phyloP scores from a whole-genome alignment of 35 echinoderm and acorn worm species.

The Lytechinus variegatus region DNA sequence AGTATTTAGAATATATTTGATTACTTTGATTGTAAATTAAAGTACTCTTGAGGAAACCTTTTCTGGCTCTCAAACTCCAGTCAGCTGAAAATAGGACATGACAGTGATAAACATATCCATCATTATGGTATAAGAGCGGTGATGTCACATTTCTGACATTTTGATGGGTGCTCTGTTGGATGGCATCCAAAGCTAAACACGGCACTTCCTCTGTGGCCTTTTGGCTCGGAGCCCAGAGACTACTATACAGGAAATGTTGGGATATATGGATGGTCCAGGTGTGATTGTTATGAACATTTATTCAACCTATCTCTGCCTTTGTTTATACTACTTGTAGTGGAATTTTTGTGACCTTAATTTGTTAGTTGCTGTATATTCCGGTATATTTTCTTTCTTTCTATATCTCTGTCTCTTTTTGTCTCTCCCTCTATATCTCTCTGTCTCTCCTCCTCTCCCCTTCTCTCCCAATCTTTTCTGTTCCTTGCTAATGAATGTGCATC shows the following conservation, averaged over 20 bases:
- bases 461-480: no score
- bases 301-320: not conserved
- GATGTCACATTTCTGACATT: not conserved
- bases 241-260: not conserved
- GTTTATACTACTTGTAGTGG: not conserved
- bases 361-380: not conserved
- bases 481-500: no score
- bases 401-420: no score
- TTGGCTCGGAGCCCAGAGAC: not conserved
- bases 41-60: no score
- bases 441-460: no score
- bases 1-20: no score
- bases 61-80: not conserved
- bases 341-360: not conserved
- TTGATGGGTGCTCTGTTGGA: not conserved
- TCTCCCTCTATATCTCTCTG: no score
- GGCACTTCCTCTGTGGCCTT: not conserved
- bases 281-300: not conserved
- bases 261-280: not conserved
- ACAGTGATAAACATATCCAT: conserved; percentile 13
- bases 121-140: not conserved
- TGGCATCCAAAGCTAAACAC: not conserved
- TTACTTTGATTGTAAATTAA: no score
- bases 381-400: not conserved
- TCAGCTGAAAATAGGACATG: not conserved